Evolutionary conservation across 2,113 vertebrate genomes (phyloP).

Genomic region (Periophthalmus modestus): DNA sequence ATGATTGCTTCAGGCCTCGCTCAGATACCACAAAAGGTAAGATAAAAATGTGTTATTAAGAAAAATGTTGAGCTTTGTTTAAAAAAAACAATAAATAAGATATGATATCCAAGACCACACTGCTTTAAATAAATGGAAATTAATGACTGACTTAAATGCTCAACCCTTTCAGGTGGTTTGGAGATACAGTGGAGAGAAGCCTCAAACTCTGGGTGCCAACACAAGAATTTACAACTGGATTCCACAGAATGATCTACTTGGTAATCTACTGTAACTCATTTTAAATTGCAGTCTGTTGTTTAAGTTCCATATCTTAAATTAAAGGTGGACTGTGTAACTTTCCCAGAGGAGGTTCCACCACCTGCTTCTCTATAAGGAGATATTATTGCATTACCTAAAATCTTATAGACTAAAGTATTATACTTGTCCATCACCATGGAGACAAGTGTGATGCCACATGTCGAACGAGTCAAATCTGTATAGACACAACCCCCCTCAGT

Average conservation of each 20-base stretch:
- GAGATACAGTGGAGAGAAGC: slow-evolving; percentile 82
- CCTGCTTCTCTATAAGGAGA: background rate
- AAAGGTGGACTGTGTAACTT: background rate
- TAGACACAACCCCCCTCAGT: too few relatives aligned
- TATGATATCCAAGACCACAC: background rate
- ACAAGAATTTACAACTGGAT: slow-evolving; percentile 85
- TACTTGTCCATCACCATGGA: background rate
- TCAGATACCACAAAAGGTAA: slow-evolving; percentile 89
- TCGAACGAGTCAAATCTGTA: too few relatives aligned
- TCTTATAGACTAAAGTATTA: background rate
- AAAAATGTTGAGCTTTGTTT: background rate
- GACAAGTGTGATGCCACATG: background rate
- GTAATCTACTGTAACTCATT: slow-evolving; percentile 55
- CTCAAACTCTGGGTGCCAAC: slow-evolving; percentile 80
- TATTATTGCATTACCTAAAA: background rate
- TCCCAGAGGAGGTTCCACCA: background rate
- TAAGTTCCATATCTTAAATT: background rate
- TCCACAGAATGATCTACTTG: slow-evolving; percentile 88
- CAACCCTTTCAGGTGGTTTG: slow-evolving; percentile 83
- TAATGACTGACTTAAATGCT: background rate
- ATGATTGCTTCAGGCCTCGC: slow-evolving; percentile 83
- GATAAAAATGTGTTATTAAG: background rate
- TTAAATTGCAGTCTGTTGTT: background rate
- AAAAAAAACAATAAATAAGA: too few relatives aligned
- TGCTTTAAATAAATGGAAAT: background rate